These are phyloP conservation scores for Leuciscus idus DNA, from an alignment of 2,113 vertebrate genomes.

Conservation along the genomic window DNA sequence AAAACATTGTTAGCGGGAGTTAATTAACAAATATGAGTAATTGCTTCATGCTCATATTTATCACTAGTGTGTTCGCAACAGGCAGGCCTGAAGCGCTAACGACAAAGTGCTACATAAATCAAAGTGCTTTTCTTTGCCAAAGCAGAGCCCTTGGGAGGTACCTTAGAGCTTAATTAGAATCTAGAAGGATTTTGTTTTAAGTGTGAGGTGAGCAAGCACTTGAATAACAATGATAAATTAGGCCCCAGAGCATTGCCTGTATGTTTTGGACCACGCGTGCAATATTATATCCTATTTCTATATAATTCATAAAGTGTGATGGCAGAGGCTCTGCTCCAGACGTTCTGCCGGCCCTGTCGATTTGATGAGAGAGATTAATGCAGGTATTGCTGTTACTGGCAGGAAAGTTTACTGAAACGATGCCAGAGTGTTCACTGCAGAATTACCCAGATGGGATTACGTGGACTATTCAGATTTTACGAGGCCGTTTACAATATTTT, in stretches of 20 bases:
- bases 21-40: constrained; percentile 78
- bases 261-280: constrained; percentile 68
- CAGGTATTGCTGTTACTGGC: constrained; percentile 58
- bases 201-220: constrained; percentile 76
- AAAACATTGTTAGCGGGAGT: constrained; percentile 68
- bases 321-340: constrained; percentile 58
- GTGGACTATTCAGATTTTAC: constrained; percentile 71
- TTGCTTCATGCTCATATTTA: constrained; percentile 69
- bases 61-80: constrained; percentile 71
- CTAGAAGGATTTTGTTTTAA: constrained; percentile 84
- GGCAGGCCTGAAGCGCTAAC: constrained; percentile 74
- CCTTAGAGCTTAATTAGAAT: constrained; percentile 83
- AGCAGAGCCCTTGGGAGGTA: constrained; percentile 75
- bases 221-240: constrained; percentile 82
- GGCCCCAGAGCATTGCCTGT: constrained; percentile 70
- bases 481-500: constrained; percentile 70
- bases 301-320: constrained; percentile 69
- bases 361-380: constrained; percentile 61
- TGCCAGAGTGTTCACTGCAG: constrained; percentile 73
- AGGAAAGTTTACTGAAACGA: constrained; percentile 65
- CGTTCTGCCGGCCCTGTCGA: constrained; percentile 44
- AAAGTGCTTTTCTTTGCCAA: constrained; percentile 79
- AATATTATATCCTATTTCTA: constrained; percentile 60
- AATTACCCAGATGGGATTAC: constrained; percentile 73
- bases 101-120: constrained; percentile 81